Conservation (phyloP, 2,888 invertebrate genomes). For the Nymphalis polychloros region DNA sequence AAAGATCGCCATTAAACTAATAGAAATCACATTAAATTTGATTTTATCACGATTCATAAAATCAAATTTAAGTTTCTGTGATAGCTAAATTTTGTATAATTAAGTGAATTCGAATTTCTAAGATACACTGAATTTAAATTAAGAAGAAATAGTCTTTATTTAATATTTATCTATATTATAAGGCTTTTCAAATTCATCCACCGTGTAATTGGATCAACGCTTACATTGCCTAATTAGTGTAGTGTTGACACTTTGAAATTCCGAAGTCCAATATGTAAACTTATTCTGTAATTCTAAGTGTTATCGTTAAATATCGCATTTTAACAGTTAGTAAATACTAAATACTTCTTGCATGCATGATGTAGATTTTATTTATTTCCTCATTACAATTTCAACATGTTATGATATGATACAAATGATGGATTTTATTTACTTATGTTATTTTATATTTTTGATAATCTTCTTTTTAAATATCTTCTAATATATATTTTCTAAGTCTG, state of each 20-base stretch:
- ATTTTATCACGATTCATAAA: no score
- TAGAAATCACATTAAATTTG: background rate
- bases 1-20: background rate
- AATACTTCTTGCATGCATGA: no score
- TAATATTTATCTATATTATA: slow-evolving; percentile 46
- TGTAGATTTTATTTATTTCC: no score
- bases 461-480: no score
- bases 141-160: slow-evolving; percentile 31
- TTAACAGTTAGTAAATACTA: no score
- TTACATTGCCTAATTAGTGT: slow-evolving; percentile 45
- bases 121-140: slow-evolving; percentile 20
- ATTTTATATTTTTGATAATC: no score
- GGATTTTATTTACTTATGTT: no score
- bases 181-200: slow-evolving; percentile 37
- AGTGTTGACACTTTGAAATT: slow-evolving; percentile 42
- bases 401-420: no score
- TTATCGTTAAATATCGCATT: no score
- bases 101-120: slow-evolving; percentile 10
- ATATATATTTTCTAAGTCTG: no score
- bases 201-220: slow-evolving; percentile 46
- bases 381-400: no score
- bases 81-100: slow-evolving; percentile 5
- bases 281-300: background rate
- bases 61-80: background rate
- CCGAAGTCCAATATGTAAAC: slow-evolving; percentile 30